phyloP scores from a whole-genome alignment of 2,888 invertebrate species.

The Morpho deidamia region DNA sequence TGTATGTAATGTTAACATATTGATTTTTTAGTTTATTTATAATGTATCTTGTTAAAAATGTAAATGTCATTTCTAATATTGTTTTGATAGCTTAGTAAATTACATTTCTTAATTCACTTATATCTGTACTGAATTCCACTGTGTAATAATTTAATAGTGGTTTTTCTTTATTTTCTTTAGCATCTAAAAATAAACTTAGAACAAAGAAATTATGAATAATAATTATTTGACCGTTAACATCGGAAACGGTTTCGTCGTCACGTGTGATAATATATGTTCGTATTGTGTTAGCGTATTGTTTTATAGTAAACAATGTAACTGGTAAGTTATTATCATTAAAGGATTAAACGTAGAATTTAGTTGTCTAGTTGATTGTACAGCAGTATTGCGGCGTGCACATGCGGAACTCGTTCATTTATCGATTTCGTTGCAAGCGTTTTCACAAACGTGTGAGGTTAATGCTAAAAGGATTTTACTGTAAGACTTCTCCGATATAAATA shows the following conservation, averaged over 20 bases:
- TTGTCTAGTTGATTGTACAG: not conserved
- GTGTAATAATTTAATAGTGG: no score
- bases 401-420: not conserved
- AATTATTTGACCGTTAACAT: constrained; percentile 7
- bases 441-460: constrained; percentile 10
- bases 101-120: no score
- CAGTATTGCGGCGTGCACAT: constrained; percentile 5
- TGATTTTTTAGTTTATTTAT: no score
- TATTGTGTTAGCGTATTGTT: constrained; percentile 5
- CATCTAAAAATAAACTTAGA: not conserved
- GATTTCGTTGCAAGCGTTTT: constrained; percentile 1
- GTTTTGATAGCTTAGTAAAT: no score
- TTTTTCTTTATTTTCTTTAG: not conserved
- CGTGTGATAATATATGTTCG: constrained; percentile 1
- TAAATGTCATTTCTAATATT: no score
- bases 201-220: constrained; percentile 13
- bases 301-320: constrained; percentile 4
- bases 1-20: no score
- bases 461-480: constrained; percentile 53
- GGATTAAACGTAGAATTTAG: constrained; percentile 3
- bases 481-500: constrained; percentile 42
- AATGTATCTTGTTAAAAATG: no score
- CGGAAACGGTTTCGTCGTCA: constrained; percentile 11
- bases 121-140: no score
- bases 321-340: constrained; percentile 2